Conservation (phyloP, 2,797 vertebrate genomes). For the Poliocrania exsul region DNA sequence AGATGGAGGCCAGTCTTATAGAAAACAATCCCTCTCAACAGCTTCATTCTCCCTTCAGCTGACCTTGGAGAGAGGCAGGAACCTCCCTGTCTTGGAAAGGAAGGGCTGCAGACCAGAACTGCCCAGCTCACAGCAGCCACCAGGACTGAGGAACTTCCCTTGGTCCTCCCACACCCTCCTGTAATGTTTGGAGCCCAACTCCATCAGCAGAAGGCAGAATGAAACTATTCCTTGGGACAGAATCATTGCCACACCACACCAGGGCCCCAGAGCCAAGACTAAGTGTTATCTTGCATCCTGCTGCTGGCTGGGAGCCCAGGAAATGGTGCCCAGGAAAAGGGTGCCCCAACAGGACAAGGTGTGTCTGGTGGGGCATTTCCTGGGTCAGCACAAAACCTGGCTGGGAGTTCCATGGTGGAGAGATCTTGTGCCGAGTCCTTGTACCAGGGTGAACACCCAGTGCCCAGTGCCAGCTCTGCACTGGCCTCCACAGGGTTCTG, state of each 20-base stretch:
- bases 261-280: background rate
- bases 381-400: background rate
- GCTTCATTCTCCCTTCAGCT: background rate
- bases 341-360: background rate
- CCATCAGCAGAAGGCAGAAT: background rate
- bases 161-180: background rate
- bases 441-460: background rate
- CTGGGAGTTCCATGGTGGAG: background rate
- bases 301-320: background rate
- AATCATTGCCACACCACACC: background rate
- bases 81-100: background rate
- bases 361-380: background rate
- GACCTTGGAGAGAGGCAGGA: background rate
- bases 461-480: background rate
- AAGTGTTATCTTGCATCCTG: background rate
- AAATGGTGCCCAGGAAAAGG: background rate
- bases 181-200: background rate
- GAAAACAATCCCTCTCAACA: background rate
- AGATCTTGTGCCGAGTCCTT: background rate
- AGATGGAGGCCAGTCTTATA: background rate
- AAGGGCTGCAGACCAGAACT: background rate
- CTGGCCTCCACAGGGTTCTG: background rate
- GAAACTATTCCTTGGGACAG: background rate
- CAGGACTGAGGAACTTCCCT: background rate
- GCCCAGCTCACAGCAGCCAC: background rate